Percentiles rank a stretch among this genome's conserved stretches.
Evolutionary conservation across 2,888 invertebrate species (phyloP).

Genomic region (Aspidiotus destructor): DNA sequence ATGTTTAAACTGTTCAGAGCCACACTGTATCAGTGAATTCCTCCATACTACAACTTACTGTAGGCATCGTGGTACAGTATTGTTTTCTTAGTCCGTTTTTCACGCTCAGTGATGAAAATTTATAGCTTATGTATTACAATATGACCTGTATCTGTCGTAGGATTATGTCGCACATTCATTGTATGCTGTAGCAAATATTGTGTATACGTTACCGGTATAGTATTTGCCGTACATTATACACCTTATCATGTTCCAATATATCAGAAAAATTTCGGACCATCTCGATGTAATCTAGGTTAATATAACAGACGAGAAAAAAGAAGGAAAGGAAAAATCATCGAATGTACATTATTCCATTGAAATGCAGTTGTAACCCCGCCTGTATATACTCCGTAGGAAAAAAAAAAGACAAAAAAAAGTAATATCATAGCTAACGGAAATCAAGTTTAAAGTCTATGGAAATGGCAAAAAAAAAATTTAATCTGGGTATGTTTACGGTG

Average conservation of each 20-base stretch:
- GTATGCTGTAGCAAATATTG: background rate
- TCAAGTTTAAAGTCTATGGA: background rate
- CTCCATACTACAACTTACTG: background rate
- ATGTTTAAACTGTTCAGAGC: background rate
- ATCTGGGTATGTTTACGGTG: slow-evolving; percentile 20
- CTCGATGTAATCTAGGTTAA: background rate
- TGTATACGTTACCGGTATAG: background rate
- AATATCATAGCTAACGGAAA: slow-evolving; percentile 15
- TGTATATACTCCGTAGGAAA: background rate
- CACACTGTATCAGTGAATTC: slow-evolving; percentile 1
- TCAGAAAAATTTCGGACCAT: background rate
- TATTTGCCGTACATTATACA: too few species aligned
- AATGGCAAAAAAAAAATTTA: background rate
- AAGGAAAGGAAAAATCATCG: background rate
- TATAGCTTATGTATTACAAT: slow-evolving; percentile 4
- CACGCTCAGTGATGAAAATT: slow-evolving; percentile 4
- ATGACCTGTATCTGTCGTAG: background rate
- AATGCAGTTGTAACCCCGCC: background rate
- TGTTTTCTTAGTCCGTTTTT: slow-evolving; percentile 1
- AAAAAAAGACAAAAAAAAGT: background rate
- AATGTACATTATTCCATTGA: too few species aligned
- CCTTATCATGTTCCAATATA: background rate
- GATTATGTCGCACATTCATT: background rate
- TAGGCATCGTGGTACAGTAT: background rate
- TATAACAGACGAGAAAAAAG: background rate